Evolutionary conservation across 2,888 invertebrate species (phyloP).

Genomic region (Pammene fasciana): DNA sequence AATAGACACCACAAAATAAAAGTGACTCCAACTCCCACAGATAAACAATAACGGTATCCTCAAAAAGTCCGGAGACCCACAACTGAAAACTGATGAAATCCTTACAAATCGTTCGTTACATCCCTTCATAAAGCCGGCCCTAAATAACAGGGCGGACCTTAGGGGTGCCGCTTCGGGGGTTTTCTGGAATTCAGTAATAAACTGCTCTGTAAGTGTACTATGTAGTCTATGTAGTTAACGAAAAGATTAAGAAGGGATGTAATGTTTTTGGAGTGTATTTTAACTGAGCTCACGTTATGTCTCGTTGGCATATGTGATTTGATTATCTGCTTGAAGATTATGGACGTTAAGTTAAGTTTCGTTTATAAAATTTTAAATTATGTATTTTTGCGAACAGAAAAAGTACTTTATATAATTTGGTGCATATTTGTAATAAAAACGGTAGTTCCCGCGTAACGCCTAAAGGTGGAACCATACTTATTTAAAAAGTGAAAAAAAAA

Average conservation of each 20-base stretch:
- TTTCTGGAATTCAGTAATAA: conserved; percentile 4
- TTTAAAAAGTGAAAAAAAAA: too few species aligned
- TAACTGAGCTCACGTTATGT: too few species aligned
- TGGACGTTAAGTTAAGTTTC: too few species aligned
- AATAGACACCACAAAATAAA: not conserved
- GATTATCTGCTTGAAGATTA: too few species aligned
- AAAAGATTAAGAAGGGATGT: not conserved
- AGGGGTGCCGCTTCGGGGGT: conserved; percentile 6
- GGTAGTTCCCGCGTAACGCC: too few species aligned
- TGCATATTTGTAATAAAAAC: too few species aligned
- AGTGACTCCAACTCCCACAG: not conserved
- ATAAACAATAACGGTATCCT: conserved; percentile 16
- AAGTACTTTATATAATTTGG: too few species aligned
- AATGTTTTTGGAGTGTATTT: not conserved
- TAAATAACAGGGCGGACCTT: conserved; percentile 32
- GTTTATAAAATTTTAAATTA: too few species aligned
- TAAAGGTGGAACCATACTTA: too few species aligned
- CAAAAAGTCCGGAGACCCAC: conserved; percentile 13
- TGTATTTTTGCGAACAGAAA: too few species aligned
- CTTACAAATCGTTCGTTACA: conserved; percentile 40
- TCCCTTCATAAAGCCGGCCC: conserved; percentile 39
- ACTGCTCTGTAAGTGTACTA: not conserved
- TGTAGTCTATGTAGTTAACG: not conserved
- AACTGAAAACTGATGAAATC: conserved; percentile 40
- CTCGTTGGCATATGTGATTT: too few species aligned